These are phyloP conservation scores for human (Homo sapiens) DNA, from an alignment of 2,113 vertebrate species.

Conservation along the genomic window DNA sequence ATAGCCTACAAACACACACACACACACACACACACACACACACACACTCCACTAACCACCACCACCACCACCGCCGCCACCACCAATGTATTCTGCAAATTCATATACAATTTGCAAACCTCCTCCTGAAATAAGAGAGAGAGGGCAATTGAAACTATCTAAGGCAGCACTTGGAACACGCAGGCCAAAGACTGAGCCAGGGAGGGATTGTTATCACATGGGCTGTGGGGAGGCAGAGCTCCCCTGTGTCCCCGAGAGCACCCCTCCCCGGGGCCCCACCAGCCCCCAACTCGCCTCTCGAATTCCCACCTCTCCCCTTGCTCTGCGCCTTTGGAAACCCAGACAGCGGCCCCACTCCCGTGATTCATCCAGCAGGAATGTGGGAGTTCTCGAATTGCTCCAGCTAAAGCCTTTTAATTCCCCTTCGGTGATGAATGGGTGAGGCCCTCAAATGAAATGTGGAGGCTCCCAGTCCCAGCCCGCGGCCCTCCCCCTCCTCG, in stretches of 20 bases:
- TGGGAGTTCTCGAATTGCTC: constrained; percentile 74
- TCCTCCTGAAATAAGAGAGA: background rate
- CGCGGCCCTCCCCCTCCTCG: constrained; percentile 22
- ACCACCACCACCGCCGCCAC: background rate
- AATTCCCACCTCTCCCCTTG: background rate
- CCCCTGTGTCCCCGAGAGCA: rapidly evolving
- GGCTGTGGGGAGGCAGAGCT: background rate
- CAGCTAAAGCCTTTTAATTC: constrained; percentile 77
- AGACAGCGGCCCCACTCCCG: background rate
- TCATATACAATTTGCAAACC: background rate
- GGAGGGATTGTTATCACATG: too few relatives aligned
- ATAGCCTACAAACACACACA: rapidly evolving
- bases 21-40: too few relatives aligned
- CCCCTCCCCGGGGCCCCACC: background rate
- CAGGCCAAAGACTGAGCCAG: rapidly evolving
- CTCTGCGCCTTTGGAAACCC: background rate
- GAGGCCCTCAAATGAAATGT: constrained; percentile 75
- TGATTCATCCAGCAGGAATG: constrained; percentile 83
- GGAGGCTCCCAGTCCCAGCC: constrained; percentile 73
- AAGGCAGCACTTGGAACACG: background rate
- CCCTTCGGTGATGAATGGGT: constrained; percentile 80
- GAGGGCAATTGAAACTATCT: background rate
- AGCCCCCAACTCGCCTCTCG: background rate
- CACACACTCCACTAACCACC: background rate
- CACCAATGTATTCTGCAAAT: background rate